A percentile compares a stretch with the other conserved stretches of the same genome.
Conservation (phyloP, 1,140 invertebrate genomes). For the Caenorhabditis inopinata region DNA sequence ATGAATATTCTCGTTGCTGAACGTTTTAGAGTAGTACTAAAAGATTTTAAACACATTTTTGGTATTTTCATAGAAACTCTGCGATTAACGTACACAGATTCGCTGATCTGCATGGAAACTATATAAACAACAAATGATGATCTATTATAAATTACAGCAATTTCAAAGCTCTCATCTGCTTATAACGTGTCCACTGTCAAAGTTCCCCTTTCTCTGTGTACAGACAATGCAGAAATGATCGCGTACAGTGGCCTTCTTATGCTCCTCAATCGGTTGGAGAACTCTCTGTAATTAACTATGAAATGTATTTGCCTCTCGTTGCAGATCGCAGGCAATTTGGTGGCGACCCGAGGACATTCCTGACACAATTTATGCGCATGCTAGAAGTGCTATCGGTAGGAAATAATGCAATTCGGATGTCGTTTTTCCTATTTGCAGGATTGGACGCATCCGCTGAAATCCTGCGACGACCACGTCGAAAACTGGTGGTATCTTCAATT, state of each 20-base stretch:
- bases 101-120: no score
- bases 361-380: conserved; percentile 35
- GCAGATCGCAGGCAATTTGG: neutral
- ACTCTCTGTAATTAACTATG: neutral
- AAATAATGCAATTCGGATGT: neutral
- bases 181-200: neutral
- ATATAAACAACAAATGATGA: no score
- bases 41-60: no score
- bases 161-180: neutral
- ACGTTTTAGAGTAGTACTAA: no score
- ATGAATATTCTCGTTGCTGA: no score
- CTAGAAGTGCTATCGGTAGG: conserved; percentile 7
- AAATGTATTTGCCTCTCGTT: neutral
- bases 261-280: neutral
- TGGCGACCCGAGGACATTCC: conserved; percentile 19
- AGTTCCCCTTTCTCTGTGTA: conserved; percentile 25
- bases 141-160: conserved; percentile 15
- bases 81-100: no score
- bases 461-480: neutral
- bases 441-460: neutral
- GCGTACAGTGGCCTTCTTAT: conserved; percentile 28
- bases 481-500: neutral
- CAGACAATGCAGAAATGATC: conserved; percentile 44
- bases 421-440: neutral
- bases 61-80: no score